These are phyloP conservation scores for Platycheirus rosarum DNA, from an alignment of 2,888 invertebrate species.

Conservation along the genomic window DNA sequence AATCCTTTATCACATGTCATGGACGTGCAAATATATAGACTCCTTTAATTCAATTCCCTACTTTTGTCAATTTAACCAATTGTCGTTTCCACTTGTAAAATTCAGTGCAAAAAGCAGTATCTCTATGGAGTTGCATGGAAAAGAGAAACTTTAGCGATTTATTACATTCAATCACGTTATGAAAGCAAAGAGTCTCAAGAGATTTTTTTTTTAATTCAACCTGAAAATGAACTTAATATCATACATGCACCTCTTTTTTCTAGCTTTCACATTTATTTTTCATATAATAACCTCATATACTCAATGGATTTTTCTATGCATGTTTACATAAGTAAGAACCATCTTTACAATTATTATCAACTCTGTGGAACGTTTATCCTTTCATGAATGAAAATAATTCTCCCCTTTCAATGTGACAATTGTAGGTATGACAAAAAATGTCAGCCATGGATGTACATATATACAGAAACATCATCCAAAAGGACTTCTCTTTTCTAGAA, in stretches of 20 bases:
- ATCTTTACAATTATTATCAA: conserved; percentile 67
- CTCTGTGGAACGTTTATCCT: conserved; percentile 38
- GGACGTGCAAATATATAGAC: conserved; percentile 13
- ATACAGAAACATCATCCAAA: conserved; percentile 12
- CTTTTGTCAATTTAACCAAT: conserved; percentile 50
- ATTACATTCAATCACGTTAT: conserved; percentile 63
- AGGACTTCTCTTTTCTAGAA: conserved; percentile 38
- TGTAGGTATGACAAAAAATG: not conserved
- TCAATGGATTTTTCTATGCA: conserved; percentile 1
- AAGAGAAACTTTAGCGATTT: conserved; percentile 40
- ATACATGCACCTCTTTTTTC: conserved; percentile 3
- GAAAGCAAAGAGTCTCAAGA: conserved; percentile 32
- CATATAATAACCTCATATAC: conserved; percentile 28
- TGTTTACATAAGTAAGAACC: conserved; percentile 27
- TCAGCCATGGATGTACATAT: not conserved
- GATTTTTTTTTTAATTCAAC: not conserved
- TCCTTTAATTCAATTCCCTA: conserved; percentile 26
- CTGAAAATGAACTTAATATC: not conserved
- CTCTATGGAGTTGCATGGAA: not conserved
- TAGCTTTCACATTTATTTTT: conserved; percentile 45
- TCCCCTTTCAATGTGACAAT: conserved; percentile 52
- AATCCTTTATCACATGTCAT: conserved; percentile 24
- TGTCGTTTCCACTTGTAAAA: conserved; percentile 49
- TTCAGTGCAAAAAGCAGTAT: conserved; percentile 9
- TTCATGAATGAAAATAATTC: conserved; percentile 44